Evolutionary conservation across 2,113 vertebrate species (phyloP).

Genomic region (Leucoraja erinaceus): DNA sequence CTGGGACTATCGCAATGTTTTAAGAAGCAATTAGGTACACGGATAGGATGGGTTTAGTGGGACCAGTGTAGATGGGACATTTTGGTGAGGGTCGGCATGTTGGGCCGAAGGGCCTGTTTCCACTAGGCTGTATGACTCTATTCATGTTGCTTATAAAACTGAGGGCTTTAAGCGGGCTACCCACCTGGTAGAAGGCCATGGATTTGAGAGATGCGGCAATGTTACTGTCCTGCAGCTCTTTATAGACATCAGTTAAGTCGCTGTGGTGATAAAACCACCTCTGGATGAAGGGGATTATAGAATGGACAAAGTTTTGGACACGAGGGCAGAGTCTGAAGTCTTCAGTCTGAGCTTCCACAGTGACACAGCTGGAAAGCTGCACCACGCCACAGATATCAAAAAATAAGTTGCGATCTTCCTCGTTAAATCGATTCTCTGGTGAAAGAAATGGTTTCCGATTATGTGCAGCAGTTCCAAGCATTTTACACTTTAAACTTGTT

Average conservation of each 20-base stretch:
- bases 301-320: slow-evolving; percentile 56
- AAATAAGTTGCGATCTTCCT: slow-evolving; percentile 53
- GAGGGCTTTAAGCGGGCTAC: slow-evolving; percentile 34
- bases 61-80: too few relatives aligned
- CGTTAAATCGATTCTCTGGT: slow-evolving; percentile 47
- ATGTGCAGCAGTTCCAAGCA: background rate
- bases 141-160: background rate
- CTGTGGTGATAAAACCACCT: slow-evolving; percentile 57
- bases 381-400: slow-evolving; percentile 58
- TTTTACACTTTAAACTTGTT: background rate
- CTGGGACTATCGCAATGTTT: too few relatives aligned
- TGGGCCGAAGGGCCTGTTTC: too few relatives aligned
- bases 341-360: slow-evolving; percentile 52
- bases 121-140: too few relatives aligned
- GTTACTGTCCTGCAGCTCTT: slow-evolving; percentile 48
- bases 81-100: too few relatives aligned
- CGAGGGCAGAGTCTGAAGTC: slow-evolving; percentile 51
- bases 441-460: background rate
- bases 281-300: slow-evolving; percentile 60
- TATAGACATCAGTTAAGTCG: slow-evolving; percentile 49
- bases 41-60: too few relatives aligned
- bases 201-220: slow-evolving; percentile 51
- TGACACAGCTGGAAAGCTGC: slow-evolving; percentile 53
- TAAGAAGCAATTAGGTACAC: too few relatives aligned
- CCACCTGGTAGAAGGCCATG: slow-evolving; percentile 57